These are phyloP conservation scores for Unio delphinus DNA, from an alignment of 2,888 invertebrate species.

Conservation along the genomic window DNA sequence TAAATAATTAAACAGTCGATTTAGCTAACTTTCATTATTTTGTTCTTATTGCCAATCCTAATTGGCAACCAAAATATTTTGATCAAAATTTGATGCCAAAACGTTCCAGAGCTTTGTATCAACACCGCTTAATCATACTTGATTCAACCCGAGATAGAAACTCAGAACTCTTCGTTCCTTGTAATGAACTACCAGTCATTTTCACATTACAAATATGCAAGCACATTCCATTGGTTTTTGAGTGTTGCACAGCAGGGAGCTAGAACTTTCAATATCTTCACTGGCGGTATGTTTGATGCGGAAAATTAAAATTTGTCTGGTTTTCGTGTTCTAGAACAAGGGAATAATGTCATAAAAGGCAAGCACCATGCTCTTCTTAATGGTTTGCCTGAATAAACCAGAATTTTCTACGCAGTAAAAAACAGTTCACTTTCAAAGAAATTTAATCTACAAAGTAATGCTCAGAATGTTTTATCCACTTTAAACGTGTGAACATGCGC, in stretches of 20 bases:
- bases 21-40: slow-evolving; percentile 10
- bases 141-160: no score
- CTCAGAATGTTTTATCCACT: slow-evolving; percentile 10
- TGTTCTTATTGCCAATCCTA: slow-evolving; percentile 4
- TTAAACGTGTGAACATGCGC: slow-evolving; percentile 7
- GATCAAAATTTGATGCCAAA: slow-evolving; percentile 5
- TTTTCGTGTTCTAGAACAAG: slow-evolving; percentile 5
- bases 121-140: no score
- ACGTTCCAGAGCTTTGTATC: no score
- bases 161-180: no score
- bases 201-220: no score
- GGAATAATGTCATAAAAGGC: slow-evolving; percentile 8
- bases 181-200: no score
- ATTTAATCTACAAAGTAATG: slow-evolving; percentile 6
- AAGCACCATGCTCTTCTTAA: slow-evolving; percentile 8
- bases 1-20: slow-evolving; percentile 9
- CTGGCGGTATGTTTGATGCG: no score
- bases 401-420: slow-evolving; percentile 6
- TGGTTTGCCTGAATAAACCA: slow-evolving; percentile 1
- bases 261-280: no score
- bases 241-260: no score
- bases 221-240: no score
- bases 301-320: slow-evolving; percentile 11
- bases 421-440: slow-evolving; percentile 10
- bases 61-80: slow-evolving; percentile 6